phyloP scores from a whole-genome alignment of 2,888 invertebrate genomes.

The Pseudococcus jackbeardsleyi region DNA sequence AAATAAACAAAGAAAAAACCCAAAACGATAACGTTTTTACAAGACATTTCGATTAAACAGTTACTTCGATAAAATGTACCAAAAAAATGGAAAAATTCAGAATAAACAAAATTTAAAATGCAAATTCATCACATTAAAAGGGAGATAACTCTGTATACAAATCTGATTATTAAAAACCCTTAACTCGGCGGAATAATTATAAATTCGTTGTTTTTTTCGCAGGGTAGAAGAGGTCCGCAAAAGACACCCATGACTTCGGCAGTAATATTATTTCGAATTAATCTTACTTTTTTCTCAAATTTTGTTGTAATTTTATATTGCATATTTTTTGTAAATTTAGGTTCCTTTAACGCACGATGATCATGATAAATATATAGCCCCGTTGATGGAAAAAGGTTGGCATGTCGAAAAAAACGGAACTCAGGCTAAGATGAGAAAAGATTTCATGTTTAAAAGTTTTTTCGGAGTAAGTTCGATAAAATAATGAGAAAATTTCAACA shows the following conservation, averaged over 20 bases:
- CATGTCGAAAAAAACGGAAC: background rate
- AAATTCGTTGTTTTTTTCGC: background rate
- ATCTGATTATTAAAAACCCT: slow-evolving; percentile 18
- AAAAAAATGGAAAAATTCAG: slow-evolving; percentile 3
- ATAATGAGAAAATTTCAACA: background rate
- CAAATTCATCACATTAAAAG: slow-evolving; percentile 5
- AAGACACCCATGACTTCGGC: background rate
- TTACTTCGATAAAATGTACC: background rate
- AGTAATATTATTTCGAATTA: slow-evolving; percentile 28
- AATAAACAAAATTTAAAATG: slow-evolving; percentile 37
- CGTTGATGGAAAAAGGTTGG: slow-evolving; percentile 2
- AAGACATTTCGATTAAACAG: slow-evolving; percentile 13
- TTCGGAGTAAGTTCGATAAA: background rate
- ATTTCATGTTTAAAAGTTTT: slow-evolving; percentile 25
- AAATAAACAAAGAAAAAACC: background rate
- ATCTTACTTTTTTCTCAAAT: background rate
- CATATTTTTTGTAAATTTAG: background rate
- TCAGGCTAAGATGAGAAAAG: background rate
- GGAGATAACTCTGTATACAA: background rate
- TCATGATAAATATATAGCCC: background rate
- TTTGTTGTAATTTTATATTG: background rate
- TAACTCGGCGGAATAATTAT: background rate
- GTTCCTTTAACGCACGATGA: background rate
- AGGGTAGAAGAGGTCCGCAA: background rate
- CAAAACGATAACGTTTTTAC: background rate